These are phyloP conservation scores for Cataglyphis hispanica DNA, from an alignment of 1,140 invertebrate genomes.

Conservation along the genomic window DNA sequence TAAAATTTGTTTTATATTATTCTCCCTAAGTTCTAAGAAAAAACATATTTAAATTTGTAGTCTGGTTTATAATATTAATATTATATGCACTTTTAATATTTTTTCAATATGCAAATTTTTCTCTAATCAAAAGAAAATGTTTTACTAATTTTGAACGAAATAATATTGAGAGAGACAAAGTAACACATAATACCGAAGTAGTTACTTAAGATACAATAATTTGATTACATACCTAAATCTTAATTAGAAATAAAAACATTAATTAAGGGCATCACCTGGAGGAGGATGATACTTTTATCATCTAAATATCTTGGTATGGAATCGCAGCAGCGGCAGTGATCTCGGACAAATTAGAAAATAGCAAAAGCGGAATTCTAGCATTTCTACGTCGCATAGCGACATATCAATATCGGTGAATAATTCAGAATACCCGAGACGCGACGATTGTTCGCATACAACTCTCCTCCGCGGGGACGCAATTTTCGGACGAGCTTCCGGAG, in stretches of 20 bases:
- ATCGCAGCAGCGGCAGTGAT: neutral
- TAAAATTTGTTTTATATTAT: neutral
- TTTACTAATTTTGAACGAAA: neutral
- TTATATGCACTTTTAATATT: neutral
- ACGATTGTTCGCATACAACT: constrained; percentile 37
- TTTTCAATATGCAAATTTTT: neutral
- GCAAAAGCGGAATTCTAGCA: constrained; percentile 9
- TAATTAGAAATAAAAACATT: neutral
- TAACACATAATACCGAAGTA: neutral
- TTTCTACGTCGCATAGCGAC: neutral
- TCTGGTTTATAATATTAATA: neutral
- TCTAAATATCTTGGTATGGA: neutral
- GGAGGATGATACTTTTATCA: neutral
- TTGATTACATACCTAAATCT: neutral
- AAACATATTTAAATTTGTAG: neutral
- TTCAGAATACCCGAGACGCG: constrained; percentile 15
- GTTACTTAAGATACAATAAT: neutral
- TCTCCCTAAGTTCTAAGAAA: neutral
- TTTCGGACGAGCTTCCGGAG: constrained; percentile 53
- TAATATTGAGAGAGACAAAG: neutral
- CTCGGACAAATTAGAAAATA: neutral
- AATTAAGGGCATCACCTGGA: neutral
- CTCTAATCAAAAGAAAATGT: neutral
- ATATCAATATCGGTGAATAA: constrained; percentile 26
- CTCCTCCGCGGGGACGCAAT: constrained; percentile 42